Conservation (phyloP, 2,888 invertebrate genomes). For the Ectobius pallidus region DNA sequence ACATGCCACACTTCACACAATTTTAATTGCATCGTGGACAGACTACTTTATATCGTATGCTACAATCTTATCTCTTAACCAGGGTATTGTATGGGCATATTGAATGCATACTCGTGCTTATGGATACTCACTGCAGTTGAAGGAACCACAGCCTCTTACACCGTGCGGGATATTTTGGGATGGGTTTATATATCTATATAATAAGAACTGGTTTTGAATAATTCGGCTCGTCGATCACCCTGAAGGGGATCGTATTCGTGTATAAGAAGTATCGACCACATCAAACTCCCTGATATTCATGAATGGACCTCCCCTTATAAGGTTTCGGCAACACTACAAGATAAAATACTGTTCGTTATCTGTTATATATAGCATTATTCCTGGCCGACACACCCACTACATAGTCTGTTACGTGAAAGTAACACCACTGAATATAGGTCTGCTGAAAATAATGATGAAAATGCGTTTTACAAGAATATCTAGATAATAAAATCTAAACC, state of each 20-base stretch:
- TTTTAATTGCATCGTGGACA: no score
- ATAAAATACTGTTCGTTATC: background rate
- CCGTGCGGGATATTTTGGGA: no score
- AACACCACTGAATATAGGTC: no score
- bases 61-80: no score
- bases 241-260: background rate
- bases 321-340: background rate
- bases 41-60: no score
- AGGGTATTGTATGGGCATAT: no score
- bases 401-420: background rate
- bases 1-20: no score
- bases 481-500: no score
- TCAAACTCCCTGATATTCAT: slow-evolving; percentile 9
- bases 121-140: background rate
- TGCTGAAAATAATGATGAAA: no score
- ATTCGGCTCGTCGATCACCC: slow-evolving; percentile 23
- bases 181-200: slow-evolving; percentile 10
- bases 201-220: slow-evolving; percentile 27
- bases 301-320: slow-evolving; percentile 1
- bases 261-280: background rate
- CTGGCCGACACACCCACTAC: background rate
- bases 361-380: background rate
- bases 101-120: no score
- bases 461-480: no score
- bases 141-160: background rate